Evolutionary conservation across 2,888 invertebrate species (phyloP).

Genomic region (Plebejus melissa): DNA sequence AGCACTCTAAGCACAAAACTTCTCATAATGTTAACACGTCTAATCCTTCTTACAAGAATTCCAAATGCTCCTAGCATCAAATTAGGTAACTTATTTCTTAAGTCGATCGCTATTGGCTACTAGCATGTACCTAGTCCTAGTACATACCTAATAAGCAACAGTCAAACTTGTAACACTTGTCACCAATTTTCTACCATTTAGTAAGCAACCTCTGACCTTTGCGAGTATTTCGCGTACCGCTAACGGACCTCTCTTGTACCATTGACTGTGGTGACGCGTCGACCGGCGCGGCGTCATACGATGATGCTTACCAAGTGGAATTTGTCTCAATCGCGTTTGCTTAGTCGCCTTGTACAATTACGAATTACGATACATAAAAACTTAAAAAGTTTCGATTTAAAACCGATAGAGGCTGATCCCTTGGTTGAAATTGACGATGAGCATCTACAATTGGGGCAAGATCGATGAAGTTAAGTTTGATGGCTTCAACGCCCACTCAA

Average conservation of each 20-base stretch:
- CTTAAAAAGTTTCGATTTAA: neutral
- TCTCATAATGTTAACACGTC: too few relatives aligned
- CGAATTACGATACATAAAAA: conserved; percentile 5
- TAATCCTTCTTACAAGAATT: too few relatives aligned
- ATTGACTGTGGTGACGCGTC: conserved; percentile 48
- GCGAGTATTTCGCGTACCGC: conserved; percentile 17
- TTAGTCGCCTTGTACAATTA: conserved; percentile 14
- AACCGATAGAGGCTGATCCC: neutral
- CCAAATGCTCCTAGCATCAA: too few relatives aligned
- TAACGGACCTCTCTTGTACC: conserved; percentile 19
- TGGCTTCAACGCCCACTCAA: too few relatives aligned
- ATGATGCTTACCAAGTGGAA: conserved; percentile 59
- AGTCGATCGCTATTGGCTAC: too few relatives aligned
- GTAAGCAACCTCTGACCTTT: neutral
- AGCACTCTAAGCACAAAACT: too few relatives aligned
- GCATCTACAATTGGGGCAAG: too few relatives aligned
- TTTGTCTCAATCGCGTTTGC: conserved; percentile 47
- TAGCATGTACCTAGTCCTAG: too few relatives aligned
- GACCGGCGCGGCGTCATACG: conserved; percentile 58
- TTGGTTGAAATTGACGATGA: neutral
- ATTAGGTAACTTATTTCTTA: too few relatives aligned
- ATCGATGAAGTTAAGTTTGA: too few relatives aligned
- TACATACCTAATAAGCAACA: too few relatives aligned
- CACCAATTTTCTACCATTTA: neutral
- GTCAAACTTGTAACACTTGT: neutral